phyloP scores from a whole-genome alignment of 64 coral and sea anemone species.

The Orbicella faveolata region DNA sequence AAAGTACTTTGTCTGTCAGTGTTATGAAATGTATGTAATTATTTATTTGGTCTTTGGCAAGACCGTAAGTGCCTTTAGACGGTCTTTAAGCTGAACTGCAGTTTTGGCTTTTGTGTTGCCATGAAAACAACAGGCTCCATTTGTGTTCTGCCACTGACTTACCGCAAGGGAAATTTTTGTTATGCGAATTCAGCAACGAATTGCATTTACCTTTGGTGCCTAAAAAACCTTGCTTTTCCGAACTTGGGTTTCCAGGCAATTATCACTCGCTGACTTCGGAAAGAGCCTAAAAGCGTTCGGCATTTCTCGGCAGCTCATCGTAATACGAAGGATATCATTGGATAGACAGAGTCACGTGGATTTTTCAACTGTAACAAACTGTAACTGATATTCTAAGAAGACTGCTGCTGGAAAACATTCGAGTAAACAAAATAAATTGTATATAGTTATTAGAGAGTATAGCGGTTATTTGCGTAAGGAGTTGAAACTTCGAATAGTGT shows the following conservation, averaged over 20 bases:
- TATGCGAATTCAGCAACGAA: too few relatives aligned
- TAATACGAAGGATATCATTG: not conserved
- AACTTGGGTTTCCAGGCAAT: not conserved
- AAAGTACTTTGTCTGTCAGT: constrained; percentile 22
- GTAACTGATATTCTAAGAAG: not conserved
- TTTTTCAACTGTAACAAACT: not conserved
- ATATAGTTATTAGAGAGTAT: not conserved
- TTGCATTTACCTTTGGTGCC: not conserved
- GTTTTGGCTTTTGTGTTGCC: not conserved
- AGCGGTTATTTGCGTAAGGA: not conserved
- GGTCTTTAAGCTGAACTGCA: not conserved
- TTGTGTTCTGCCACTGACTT: not conserved
- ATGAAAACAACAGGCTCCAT: not conserved
- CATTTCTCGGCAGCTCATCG: not conserved
- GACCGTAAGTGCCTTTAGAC: not conserved
- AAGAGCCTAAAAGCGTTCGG: not conserved
- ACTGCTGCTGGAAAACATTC: not conserved
- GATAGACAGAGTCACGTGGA: not conserved
- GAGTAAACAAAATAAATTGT: not conserved
- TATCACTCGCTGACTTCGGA: not conserved
- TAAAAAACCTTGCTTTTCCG: not conserved
- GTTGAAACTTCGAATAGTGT: not conserved
- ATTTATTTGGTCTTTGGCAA: constrained; percentile 46
- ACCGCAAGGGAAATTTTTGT: too few relatives aligned
- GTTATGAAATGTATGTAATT: constrained; percentile 30